A percentile compares a stretch with the other conserved stretches of the same genome.
These are phyloP conservation scores for Polyommatus iphigenia DNA, from an alignment of 2,888 invertebrate species.

Conservation along the genomic window DNA sequence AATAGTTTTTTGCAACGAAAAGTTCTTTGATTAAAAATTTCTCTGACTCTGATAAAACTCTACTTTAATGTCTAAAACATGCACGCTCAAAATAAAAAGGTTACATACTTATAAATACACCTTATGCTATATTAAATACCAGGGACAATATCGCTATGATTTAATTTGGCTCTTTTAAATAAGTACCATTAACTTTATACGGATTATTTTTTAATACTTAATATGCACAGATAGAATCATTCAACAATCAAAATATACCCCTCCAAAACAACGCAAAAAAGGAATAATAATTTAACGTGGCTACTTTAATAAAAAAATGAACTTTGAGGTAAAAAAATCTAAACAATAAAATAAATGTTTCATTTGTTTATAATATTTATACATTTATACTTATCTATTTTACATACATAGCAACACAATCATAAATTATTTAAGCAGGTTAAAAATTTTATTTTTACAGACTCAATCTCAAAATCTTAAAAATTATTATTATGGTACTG, in stretches of 20 bases:
- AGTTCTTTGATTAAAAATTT: not conserved
- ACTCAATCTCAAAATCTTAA: not conserved
- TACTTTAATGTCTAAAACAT: not conserved
- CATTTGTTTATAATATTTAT: not conserved
- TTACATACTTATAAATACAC: not conserved
- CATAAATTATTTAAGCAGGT: not conserved
- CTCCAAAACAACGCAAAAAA: too few species aligned
- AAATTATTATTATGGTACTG: not conserved
- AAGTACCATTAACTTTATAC: not conserved
- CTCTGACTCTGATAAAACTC: not conserved
- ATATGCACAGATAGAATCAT: not conserved
- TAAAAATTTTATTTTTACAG: not conserved
- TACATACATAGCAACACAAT: not conserved
- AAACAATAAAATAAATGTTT: not conserved
- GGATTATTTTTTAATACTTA: not conserved
- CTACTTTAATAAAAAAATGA: not conserved
- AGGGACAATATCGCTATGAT: not conserved
- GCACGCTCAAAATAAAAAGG: constrained; percentile 21
- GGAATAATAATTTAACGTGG: too few species aligned
- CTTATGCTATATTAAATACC: not conserved
- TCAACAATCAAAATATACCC: too few species aligned
- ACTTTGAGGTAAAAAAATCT: not conserved
- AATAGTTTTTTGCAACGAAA: not conserved
- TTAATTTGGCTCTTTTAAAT: constrained; percentile 3
- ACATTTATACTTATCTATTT: not conserved